A percentile compares a stretch with the other conserved stretches of the same genome.
phyloP scores from a whole-genome alignment of 2,797 vertebrate genomes.

The Leuciscus waleckii region DNA sequence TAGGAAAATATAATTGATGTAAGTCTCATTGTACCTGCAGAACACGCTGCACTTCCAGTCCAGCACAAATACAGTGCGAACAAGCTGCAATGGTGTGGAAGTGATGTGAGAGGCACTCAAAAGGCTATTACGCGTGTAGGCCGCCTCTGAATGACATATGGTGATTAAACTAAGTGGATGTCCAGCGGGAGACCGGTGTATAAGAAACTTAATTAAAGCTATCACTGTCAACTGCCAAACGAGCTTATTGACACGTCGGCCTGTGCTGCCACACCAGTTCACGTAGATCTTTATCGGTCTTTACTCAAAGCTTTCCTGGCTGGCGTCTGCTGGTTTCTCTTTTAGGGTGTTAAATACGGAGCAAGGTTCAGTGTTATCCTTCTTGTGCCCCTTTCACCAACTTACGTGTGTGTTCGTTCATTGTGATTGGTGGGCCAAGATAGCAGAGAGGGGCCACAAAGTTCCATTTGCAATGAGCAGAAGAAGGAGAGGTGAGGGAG shows the following conservation, averaged over 20 bases:
- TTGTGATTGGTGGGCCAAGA: slow-evolving; percentile 59
- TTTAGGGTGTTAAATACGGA: slow-evolving; percentile 68
- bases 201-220: slow-evolving; percentile 78
- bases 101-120: slow-evolving; percentile 60
- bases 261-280: slow-evolving; percentile 67
- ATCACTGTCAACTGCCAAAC: slow-evolving; percentile 70
- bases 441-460: slow-evolving; percentile 78
- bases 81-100: slow-evolving; percentile 69
- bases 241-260: slow-evolving; percentile 71
- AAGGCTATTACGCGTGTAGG: slow-evolving; percentile 56
- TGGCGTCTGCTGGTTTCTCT: slow-evolving; percentile 41
- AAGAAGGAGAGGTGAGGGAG: slow-evolving; percentile 66
- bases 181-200: slow-evolving; percentile 66
- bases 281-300: slow-evolving; percentile 70
- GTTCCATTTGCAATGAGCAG: slow-evolving; percentile 81
- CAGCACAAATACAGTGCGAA: slow-evolving; percentile 37
- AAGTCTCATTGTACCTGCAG: background rate
- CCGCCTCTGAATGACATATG: slow-evolving; percentile 64
- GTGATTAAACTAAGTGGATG: slow-evolving; percentile 62
- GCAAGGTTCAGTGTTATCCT: slow-evolving; percentile 73
- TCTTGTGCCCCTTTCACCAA: slow-evolving; percentile 66
- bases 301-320: slow-evolving; percentile 37
- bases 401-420: slow-evolving; percentile 71
- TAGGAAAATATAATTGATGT: background rate
- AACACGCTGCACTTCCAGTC: slow-evolving; percentile 42